Evolutionary conservation across 2,797 vertebrate genomes (phyloP).

Genomic region (Podarcis siculus): DNA sequence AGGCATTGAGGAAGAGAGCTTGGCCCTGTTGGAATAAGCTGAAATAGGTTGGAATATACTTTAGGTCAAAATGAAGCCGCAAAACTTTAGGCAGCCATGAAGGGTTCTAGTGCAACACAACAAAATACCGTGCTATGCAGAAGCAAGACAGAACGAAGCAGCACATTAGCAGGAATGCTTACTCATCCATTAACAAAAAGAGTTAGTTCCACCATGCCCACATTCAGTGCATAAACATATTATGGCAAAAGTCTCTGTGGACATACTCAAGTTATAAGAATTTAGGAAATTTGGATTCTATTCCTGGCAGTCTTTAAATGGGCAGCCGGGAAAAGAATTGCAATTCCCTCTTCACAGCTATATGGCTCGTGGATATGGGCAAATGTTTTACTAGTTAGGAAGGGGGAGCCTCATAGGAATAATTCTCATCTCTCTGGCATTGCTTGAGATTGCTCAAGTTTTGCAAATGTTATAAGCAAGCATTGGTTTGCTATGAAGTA

Average conservation of each 20-base stretch:
- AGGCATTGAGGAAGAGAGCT: not conserved
- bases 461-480: not conserved
- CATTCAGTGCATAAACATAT: not conserved
- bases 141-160: not conserved
- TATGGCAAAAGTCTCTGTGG: not conserved
- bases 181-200: not conserved
- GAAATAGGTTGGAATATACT: not conserved
- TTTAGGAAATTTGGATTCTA: not conserved
- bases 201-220: not conserved
- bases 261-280: not conserved
- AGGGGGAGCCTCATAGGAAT: not conserved
- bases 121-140: not conserved
- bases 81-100: not conserved
- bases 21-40: not conserved
- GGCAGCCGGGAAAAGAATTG: not conserved
- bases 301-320: not conserved
- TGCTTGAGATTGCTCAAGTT: not conserved
- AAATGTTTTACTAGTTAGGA: not conserved
- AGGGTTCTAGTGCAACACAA: not conserved
- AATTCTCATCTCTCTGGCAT: not conserved
- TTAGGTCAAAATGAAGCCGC: not conserved
- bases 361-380: not conserved
- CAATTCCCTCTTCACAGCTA: not conserved
- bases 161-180: not conserved
- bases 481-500: not conserved